A percentile compares a stretch with the other conserved stretches of the same genome.
These are phyloP conservation scores for Zapus hudsonius DNA, from an alignment of 2,113 vertebrate species.

Conservation along the genomic window DNA sequence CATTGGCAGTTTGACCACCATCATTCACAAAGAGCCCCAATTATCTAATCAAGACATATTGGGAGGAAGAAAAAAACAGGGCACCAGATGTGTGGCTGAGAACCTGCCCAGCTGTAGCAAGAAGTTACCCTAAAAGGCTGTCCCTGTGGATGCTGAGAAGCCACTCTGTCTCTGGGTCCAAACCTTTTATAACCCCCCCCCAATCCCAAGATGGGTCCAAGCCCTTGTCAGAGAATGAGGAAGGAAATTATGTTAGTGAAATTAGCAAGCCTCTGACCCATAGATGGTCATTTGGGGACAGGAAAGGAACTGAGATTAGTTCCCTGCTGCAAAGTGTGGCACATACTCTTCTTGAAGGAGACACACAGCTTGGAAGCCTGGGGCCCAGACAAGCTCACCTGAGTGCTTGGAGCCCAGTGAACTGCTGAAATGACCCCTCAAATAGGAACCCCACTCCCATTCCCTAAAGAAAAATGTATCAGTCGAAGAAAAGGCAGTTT, in stretches of 20 bases:
- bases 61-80: constrained; percentile 63
- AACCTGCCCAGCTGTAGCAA: constrained; percentile 7
- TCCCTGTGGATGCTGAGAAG: neutral
- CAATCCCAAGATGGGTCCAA: neutral
- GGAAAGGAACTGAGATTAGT: neutral
- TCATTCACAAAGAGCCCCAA: constrained; percentile 70
- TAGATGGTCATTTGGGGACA: neutral
- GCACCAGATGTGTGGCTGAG: constrained; percentile 62
- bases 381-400: neutral
- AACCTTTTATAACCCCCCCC: neutral
- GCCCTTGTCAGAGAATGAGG: neutral
- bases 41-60: constrained; percentile 64
- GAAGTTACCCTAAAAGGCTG: constrained; percentile 8
- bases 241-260: no score
- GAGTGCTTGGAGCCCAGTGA: neutral
- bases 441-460: neutral
- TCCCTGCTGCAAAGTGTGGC: neutral
- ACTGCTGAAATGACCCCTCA: neutral
- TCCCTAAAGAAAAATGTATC: constrained; percentile 37
- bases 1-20: constrained; percentile 26
- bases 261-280: neutral
- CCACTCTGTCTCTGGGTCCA: neutral
- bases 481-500: constrained; percentile 70
- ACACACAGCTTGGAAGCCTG: neutral
- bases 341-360: neutral